These are phyloP conservation scores for Machaerirhynchus nigripectus DNA, from an alignment of 2,113 vertebrate species.

Conservation along the genomic window DNA sequence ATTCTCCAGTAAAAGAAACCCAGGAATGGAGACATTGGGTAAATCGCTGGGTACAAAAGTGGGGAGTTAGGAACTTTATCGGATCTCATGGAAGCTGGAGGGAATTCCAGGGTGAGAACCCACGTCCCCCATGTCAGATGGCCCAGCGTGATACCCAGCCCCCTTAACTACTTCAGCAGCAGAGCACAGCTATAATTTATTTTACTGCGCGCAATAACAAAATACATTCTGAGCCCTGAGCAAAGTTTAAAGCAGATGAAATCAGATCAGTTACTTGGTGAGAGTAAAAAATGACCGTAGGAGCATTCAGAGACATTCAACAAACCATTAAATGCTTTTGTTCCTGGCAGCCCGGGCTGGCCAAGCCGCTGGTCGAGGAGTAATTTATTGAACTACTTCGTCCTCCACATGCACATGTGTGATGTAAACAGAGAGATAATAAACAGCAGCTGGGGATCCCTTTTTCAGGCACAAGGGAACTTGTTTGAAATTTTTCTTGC, in stretches of 20 bases:
- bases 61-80: neutral
- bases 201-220: neutral
- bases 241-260: neutral
- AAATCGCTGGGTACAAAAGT: neutral
- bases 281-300: slow-evolving; percentile 28
- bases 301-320: slow-evolving; percentile 23
- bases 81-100: neutral
- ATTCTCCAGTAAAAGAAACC: neutral
- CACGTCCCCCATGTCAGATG: neutral
- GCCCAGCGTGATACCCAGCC: neutral
- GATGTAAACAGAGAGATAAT: slow-evolving; percentile 66
- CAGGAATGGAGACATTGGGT: neutral
- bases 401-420: slow-evolving; percentile 55
- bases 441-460: slow-evolving; percentile 66
- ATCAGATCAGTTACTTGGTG: neutral
- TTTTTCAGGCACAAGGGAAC: slow-evolving; percentile 24
- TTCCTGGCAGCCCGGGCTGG: neutral
- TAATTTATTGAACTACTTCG: slow-evolving; percentile 64
- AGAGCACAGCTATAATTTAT: neutral
- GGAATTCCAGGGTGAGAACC: neutral
- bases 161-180: neutral
- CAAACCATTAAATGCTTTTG: slow-evolving; percentile 44
- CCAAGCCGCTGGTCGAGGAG: neutral
- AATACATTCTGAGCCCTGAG: neutral
- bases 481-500: slow-evolving; percentile 52